A percentile compares a stretch with the other conserved stretches of the same genome.
Evolutionary conservation across 2,113 vertebrate genomes (phyloP).

Genomic region (Cyprinodon brontotheroides): DNA sequence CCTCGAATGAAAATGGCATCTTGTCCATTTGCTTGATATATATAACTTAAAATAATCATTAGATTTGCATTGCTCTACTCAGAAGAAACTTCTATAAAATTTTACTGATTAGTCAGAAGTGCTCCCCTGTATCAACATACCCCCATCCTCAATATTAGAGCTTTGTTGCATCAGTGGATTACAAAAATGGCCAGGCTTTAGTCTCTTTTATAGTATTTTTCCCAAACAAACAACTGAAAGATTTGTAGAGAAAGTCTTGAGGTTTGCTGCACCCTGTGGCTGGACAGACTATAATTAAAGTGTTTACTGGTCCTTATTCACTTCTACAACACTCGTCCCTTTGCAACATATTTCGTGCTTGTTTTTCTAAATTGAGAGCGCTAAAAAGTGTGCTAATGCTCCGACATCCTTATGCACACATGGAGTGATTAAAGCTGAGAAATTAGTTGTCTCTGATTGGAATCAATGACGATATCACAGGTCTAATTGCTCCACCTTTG

Average conservation of each 20-base stretch:
- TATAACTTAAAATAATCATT: too few relatives aligned
- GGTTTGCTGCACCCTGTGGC: conserved; percentile 8
- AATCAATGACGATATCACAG: not conserved
- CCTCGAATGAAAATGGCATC: too few relatives aligned
- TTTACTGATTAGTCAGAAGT: not conserved
- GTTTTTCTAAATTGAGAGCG: not conserved
- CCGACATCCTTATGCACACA: not conserved
- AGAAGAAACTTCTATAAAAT: not conserved
- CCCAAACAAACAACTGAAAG: conserved; percentile 20
- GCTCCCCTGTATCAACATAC: not conserved
- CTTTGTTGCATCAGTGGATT: not conserved
- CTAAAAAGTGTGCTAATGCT: not conserved
- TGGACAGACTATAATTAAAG: conserved; percentile 36
- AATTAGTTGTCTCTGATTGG: not conserved
- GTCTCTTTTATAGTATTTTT: not conserved
- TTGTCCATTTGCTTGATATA: too few relatives aligned
- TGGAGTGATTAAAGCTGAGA: not conserved
- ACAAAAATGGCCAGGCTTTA: not conserved
- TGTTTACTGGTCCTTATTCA: conserved; percentile 54
- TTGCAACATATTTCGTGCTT: not conserved
- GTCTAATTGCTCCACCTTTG: not conserved
- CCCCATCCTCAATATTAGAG: not conserved
- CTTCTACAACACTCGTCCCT: not conserved
- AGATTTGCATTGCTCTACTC: not conserved
- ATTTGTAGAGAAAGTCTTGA: conserved; percentile 29